Evolutionary conservation across 2,113 vertebrate genomes (phyloP).

Genomic region (Origma solitaria): DNA sequence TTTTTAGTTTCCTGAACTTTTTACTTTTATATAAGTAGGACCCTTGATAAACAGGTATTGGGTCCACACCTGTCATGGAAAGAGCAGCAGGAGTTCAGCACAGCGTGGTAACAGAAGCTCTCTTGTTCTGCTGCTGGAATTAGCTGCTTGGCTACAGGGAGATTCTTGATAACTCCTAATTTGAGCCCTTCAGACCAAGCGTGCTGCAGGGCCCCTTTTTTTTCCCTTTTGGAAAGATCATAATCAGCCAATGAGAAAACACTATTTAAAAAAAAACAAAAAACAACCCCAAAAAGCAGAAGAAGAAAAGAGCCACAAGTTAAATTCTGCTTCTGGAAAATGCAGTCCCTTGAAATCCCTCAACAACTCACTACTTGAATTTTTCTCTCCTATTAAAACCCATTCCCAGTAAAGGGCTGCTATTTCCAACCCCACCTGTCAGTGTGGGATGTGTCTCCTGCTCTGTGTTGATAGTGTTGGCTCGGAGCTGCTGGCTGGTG

Average conservation of each 20-base stretch:
- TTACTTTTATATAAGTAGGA: slow-evolving; percentile 56
- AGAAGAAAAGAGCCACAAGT: background rate
- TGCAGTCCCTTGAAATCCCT: background rate
- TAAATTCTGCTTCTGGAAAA: slow-evolving; percentile 12
- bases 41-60: slow-evolving; percentile 72
- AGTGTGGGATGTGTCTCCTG: background rate
- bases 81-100: slow-evolving; percentile 66
- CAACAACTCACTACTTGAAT: background rate
- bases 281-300: background rate
- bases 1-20: slow-evolving; percentile 69
- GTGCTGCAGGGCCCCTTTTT: background rate
- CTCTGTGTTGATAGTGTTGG: background rate
- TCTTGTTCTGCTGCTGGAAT: slow-evolving; percentile 59
- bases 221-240: background rate
- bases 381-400: background rate
- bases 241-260: slow-evolving; percentile 15
- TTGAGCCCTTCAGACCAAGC: background rate
- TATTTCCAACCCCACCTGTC: background rate
- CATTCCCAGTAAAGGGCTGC: background rate
- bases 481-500: background rate
- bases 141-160: slow-evolving; percentile 28
- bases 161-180: slow-evolving; percentile 57
- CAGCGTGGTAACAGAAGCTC: slow-evolving; percentile 55
- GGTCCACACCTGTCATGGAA: slow-evolving; percentile 68
- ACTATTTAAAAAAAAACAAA: background rate